phyloP scores from a whole-genome alignment of 2,113 vertebrate genomes.

The Zonotrichia leucophrys region DNA sequence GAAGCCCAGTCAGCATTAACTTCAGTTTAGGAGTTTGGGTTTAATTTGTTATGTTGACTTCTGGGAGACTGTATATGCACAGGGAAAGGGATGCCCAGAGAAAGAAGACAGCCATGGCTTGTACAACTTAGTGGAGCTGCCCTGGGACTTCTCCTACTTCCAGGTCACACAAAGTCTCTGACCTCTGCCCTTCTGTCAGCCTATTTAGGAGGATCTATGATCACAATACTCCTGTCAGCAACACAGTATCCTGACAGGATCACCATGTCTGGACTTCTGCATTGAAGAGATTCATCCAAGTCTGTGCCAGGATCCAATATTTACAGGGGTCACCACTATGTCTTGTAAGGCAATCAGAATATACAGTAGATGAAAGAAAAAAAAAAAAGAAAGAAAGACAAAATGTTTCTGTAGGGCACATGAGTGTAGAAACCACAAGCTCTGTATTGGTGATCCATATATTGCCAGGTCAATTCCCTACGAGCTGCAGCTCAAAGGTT shows the following conservation, averaged over 20 bases:
- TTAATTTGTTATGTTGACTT: neutral
- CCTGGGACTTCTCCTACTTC: neutral
- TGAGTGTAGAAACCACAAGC: neutral
- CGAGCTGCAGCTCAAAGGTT: neutral
- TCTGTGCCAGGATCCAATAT: neutral
- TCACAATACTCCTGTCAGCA: neutral
- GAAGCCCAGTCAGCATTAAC: neutral
- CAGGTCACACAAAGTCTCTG: neutral
- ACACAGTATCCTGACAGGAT: rapidly evolving
- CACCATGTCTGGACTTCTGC: neutral
- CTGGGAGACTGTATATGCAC: rapidly evolving
- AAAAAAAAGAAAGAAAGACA: neutral
- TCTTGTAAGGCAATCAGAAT: neutral
- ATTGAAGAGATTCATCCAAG: neutral
- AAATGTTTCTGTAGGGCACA: neutral
- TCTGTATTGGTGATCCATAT: neutral
- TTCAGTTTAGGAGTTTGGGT: neutral
- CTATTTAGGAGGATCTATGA: rapidly evolving
- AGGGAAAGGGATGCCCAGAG: neutral
- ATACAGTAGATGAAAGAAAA: neutral
- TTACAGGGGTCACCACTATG: neutral
- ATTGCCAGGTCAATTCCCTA: neutral
- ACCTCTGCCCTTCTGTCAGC: rapidly evolving
- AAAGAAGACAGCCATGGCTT: neutral
- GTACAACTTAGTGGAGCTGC: neutral